Percentiles rank a stretch among this genome's conserved stretches.
These are phyloP conservation scores for Nothoprocta perdicaria DNA, from an alignment of 2,113 vertebrate genomes.

Conservation along the genomic window DNA sequence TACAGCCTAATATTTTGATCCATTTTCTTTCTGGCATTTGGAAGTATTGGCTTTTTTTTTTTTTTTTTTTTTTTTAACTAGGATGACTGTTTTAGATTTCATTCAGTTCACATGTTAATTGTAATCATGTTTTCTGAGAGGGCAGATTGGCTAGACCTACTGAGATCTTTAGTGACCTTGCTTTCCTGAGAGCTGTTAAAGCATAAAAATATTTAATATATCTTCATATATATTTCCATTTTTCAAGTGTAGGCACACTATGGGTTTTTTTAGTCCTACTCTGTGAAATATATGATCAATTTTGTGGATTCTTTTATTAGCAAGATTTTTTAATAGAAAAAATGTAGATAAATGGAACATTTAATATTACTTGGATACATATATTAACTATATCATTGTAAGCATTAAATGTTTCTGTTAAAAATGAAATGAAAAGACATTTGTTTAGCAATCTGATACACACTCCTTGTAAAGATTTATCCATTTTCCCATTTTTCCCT, in stretches of 20 bases:
- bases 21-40: not conserved
- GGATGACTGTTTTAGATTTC: not conserved
- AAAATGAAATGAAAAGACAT: not conserved
- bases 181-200: not conserved
- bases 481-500: not conserved
- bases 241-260: not conserved
- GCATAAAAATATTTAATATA: not conserved
- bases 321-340: not conserved
- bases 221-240: not conserved
- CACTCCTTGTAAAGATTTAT: not conserved
- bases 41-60: not conserved
- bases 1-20: not conserved
- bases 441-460: not conserved
- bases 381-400: not conserved
- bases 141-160: not conserved
- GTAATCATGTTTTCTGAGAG: not conserved
- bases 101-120: not conserved
- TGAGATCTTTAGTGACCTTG: not conserved
- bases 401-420: not conserved
- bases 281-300: not conserved
- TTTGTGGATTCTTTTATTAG: not conserved
- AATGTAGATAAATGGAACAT: not conserved
- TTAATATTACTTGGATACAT: not conserved
- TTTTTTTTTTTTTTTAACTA: not conserved
- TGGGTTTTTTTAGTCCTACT: not conserved